A percentile compares a stretch with the other conserved stretches of the same genome.
phyloP scores from a whole-genome alignment of 1,140 invertebrate genomes.

The Charaxes varanes region DNA sequence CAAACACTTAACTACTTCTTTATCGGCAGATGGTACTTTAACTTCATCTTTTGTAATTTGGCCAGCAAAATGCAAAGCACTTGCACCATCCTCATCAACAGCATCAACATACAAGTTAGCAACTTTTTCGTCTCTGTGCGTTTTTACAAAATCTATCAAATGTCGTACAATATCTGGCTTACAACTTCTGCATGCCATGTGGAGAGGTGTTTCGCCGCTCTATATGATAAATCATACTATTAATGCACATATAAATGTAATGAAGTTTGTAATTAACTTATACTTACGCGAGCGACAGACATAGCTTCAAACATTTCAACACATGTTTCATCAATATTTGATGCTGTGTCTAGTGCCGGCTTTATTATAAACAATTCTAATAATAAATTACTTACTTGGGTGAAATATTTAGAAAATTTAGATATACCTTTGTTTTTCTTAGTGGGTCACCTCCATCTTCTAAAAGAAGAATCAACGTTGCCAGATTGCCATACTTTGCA shows the following conservation, averaged over 20 bases:
- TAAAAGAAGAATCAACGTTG: conserved; percentile 88
- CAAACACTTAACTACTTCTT: conserved; percentile 90
- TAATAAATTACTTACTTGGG: no score
- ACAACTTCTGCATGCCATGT: conserved; percentile 91
- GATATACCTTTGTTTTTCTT: conserved; percentile 90
- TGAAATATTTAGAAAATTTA: neutral
- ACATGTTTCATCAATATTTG: no score
- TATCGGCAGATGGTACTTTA: conserved; percentile 85
- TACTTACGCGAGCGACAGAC: no score
- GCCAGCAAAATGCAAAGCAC: conserved; percentile 92
- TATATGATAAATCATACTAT: conserved; percentile 56
- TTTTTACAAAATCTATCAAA: conserved; percentile 89
- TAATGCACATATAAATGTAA: conserved; percentile 1
- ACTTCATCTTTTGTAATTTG: conserved; percentile 87
- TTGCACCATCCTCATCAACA: conserved; percentile 93
- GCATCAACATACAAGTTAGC: conserved; percentile 86
- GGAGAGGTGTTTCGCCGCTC: conserved; percentile 96
- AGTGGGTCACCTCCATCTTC: conserved; percentile 94
- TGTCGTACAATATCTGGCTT: conserved; percentile 89
- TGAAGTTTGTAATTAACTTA: neutral
- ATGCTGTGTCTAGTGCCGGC: no score
- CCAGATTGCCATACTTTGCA: conserved; percentile 89
- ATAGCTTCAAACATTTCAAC: no score
- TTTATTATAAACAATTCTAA: no score
- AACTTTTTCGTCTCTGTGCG: conserved; percentile 80